Evolutionary conservation across 2,113 vertebrate genomes (phyloP), one percentile per base, ranked within the genome.

Genomic region (Pseudorhombus dupliciocellatus): DNA sequence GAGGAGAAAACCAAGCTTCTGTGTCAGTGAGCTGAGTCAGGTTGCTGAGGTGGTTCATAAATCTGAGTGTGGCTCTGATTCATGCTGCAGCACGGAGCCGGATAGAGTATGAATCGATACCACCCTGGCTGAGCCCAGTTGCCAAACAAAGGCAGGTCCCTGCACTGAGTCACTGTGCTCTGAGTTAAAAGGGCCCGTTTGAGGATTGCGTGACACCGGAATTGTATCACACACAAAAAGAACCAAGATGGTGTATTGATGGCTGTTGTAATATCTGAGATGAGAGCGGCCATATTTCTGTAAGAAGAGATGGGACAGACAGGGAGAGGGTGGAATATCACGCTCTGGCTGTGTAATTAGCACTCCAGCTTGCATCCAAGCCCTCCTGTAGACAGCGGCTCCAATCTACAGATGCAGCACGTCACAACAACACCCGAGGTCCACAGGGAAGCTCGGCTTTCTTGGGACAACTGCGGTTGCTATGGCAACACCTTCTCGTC

Each of bases 331-430:
- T 59, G 31, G 25, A 77, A 73, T 58, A 80, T 81, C 83, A 83
- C 71, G 84, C 73, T 58, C 56, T 40, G 62, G 37, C 42, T 71
- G 73, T 73, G 71, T 86, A 88, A 93, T 92, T 91, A 91, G 80
- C 88, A 73, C 72, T 82, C 68, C 79, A 75, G 84, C 83, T 75
- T 70, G 77, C 73, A 75, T 80, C 54, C 57, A 22, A 80, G 69
- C 78, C 77, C 72, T 10, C 73, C 76, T 75, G 86, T 86, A 75
- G 86, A 89, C 80, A 84, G 75, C 76, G 56, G 76, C 73, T 80
- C 80, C 42, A 51, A 73, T 87, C 58, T 74, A 73, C 51, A 20
- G 51, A 67, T 52, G 75, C 75, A 50, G 83, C 37, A 64, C 1
- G 56, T 84, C 64, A 69, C 66, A 77, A 73, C 80, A 80, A 73